Percentiles rank a stretch among this genome's conserved stretches.
Conservation (phyloP, 2,113 vertebrate species). For the Arothron firmamentum region DNA sequence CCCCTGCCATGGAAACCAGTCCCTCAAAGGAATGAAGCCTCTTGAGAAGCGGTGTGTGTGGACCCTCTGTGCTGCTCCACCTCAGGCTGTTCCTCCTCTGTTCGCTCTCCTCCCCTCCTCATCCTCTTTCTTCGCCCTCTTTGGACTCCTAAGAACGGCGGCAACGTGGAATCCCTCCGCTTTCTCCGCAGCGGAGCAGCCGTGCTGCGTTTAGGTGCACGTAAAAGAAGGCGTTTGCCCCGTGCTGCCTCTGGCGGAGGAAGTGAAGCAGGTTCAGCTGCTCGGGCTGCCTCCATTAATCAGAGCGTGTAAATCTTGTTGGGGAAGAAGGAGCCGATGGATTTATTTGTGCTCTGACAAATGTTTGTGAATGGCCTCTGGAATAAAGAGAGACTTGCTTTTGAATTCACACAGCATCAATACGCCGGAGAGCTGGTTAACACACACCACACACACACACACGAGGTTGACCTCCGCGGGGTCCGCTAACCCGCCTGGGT, state of each 20-base stretch:
- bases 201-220: not conserved
- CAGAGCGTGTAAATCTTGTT: constrained; percentile 39
- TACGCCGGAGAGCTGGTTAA: no score
- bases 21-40: constrained; percentile 60
- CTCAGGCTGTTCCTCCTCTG: not conserved
- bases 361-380: constrained; percentile 39
- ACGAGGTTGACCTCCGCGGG: no score
- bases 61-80: constrained; percentile 32
- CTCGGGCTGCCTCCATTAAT: constrained; percentile 41
- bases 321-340: constrained; percentile 14
- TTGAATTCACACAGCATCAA: no score
- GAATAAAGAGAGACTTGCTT: not conserved
- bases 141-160: no score
- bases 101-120: not conserved
- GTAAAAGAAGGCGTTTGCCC: no score
- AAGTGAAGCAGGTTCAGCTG: constrained; percentile 5
- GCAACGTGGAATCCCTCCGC: not conserved
- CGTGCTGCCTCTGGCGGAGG: not conserved
- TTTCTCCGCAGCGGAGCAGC: not conserved
- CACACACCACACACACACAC: no score
- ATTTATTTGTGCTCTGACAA: constrained; percentile 18
- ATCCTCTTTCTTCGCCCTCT: not conserved
- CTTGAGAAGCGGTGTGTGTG: constrained; percentile 37
- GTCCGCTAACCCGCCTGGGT: not conserved
- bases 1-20: constrained; percentile 69